phyloP scores from a whole-genome alignment of 2,113 vertebrate species.

The Lathamus discolor region DNA sequence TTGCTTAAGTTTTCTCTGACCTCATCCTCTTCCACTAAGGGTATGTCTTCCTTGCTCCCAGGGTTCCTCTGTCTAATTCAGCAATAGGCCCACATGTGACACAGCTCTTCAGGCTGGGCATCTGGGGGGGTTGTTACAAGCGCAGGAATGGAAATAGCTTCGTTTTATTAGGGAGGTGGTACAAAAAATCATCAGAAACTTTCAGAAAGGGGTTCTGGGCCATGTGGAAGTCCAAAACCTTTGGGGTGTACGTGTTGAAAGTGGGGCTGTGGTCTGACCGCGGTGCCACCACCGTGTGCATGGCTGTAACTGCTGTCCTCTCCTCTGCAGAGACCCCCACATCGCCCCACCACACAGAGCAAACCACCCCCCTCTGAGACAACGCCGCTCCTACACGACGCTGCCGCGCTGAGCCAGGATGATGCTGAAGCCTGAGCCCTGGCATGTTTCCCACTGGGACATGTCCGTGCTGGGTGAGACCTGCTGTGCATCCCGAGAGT shows the following conservation, averaged over 20 bases:
- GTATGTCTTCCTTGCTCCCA: not conserved
- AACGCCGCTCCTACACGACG: not conserved
- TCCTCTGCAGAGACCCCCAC: not conserved
- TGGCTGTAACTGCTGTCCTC: not conserved
- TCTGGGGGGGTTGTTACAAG: not conserved
- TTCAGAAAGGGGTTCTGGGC: not conserved
- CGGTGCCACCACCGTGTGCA: fast-evolving
- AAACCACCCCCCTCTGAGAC: not conserved
- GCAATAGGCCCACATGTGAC: not conserved
- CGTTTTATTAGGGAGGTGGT: not conserved
- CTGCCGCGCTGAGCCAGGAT: not conserved
- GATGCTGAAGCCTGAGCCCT: not conserved
- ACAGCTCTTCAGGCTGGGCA: not conserved
- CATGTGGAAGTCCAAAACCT: fast-evolving
- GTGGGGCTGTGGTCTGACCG: not conserved
- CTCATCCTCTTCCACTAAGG: not conserved
- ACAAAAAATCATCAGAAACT: not conserved
- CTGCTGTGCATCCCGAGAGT: not conserved
- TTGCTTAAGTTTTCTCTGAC: not conserved
- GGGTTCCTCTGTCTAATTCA: not conserved
- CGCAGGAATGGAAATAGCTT: not conserved
- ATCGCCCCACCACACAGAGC: not conserved
- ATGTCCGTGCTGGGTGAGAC: fast-evolving
- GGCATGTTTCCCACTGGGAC: fast-evolving
- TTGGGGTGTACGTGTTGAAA: fast-evolving